phyloP scores from a whole-genome alignment of 2,888 invertebrate genomes.

The Neoscelio sp. region DNA sequence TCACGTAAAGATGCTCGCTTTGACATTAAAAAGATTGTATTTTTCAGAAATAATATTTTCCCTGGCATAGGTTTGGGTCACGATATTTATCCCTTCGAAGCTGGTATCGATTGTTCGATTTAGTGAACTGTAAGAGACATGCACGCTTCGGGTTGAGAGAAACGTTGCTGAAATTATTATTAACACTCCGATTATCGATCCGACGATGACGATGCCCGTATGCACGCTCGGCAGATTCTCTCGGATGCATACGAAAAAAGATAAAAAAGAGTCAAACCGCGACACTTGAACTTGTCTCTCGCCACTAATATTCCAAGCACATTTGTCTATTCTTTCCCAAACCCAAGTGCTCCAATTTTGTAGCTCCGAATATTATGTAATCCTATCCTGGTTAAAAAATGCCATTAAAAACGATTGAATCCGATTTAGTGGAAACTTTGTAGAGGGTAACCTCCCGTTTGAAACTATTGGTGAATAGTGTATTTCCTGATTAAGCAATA shows the following conservation, averaged over 20 bases:
- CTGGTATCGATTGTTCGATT: slow-evolving; percentile 59
- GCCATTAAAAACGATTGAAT: too few relatives aligned
- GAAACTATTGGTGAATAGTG: too few relatives aligned
- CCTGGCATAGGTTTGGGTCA: slow-evolving; percentile 57
- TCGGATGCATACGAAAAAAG: slow-evolving; percentile 28
- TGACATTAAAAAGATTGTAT: slow-evolving; percentile 3
- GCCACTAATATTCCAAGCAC: slow-evolving; percentile 36
- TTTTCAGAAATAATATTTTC: slow-evolving; percentile 69
- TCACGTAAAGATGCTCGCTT: too few relatives aligned
- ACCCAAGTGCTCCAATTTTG: slow-evolving; percentile 48
- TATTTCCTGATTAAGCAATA: too few relatives aligned
- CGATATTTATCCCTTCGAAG: slow-evolving; percentile 53
- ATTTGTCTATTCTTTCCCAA: slow-evolving; percentile 50
- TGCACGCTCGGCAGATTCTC: slow-evolving; percentile 36
- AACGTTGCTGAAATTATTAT: slow-evolving; percentile 53
- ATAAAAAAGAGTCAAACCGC: slow-evolving; percentile 5
- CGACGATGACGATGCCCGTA: slow-evolving; percentile 18
- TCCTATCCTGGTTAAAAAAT: too few relatives aligned
- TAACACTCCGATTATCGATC: slow-evolving; percentile 58
- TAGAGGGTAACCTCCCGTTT: too few relatives aligned
- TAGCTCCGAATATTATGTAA: slow-evolving; percentile 44
- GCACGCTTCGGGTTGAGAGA: slow-evolving; percentile 27
- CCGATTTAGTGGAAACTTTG: too few relatives aligned
- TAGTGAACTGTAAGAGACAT: slow-evolving; percentile 50
- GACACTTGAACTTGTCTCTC: slow-evolving; percentile 55